phyloP scores from a whole-genome alignment of 2,888 invertebrate genomes.

The Diloba caeruleocephala region DNA sequence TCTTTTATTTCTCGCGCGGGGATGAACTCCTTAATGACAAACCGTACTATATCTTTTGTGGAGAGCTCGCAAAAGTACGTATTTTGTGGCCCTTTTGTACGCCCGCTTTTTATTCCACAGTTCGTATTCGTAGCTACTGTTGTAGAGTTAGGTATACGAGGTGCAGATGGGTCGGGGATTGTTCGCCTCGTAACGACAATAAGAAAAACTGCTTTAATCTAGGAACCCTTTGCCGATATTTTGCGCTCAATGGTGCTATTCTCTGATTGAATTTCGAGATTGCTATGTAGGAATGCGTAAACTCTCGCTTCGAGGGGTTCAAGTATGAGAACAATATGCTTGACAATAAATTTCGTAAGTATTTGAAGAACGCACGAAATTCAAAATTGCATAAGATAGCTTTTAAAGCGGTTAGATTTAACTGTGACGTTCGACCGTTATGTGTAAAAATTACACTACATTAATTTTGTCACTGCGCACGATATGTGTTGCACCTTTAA shows the following conservation, averaged over 20 bases:
- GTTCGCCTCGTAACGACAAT: constrained; percentile 70
- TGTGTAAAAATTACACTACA: constrained; percentile 8
- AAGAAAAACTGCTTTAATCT: constrained; percentile 75
- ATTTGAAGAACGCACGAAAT: constrained; percentile 19
- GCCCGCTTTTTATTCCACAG: constrained; percentile 83
- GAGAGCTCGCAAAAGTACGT: constrained; percentile 88
- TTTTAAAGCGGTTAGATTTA: constrained; percentile 4
- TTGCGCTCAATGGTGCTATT: constrained; percentile 55
- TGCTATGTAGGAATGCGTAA: constrained; percentile 45
- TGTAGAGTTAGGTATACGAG: constrained; percentile 59
- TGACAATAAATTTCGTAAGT: constrained; percentile 18
- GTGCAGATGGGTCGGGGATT: constrained; percentile 73
- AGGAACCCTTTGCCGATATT: constrained; percentile 69
- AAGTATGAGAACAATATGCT: constrained; percentile 29
- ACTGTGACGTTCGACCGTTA: background rate
- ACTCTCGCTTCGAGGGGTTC: constrained; percentile 18
- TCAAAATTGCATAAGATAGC: constrained; percentile 22
- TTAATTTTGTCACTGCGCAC: too few species aligned
- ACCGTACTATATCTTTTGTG: constrained; percentile 90
- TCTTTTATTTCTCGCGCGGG: constrained; percentile 89
- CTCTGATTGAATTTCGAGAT: constrained; percentile 62
- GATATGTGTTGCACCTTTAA: too few species aligned
- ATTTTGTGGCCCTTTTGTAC: constrained; percentile 88
- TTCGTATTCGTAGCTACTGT: constrained; percentile 67
- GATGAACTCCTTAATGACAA: constrained; percentile 90